Evolutionary conservation across 2,797 vertebrate genomes (phyloP), one percentile per base, ranked within the genome.

Genomic region (Lutjanus argentimaculatus): DNA sequence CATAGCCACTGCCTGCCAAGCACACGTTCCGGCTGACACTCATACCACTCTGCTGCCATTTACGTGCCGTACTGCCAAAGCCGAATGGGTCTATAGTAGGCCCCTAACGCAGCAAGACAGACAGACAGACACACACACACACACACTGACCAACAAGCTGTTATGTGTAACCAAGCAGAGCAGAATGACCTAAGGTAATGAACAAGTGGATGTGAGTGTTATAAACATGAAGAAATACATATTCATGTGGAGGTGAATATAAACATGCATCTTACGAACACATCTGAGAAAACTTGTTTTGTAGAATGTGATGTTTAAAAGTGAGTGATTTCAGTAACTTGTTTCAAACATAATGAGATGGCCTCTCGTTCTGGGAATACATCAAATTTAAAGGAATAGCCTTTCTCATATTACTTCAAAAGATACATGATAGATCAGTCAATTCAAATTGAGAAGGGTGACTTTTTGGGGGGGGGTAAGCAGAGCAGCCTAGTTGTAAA

Each of bases 1-100:
- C 88, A 67, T 85, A 90, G 91, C 89, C 77, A 16, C 77, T 86
- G 89, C 87, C 90, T 93, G 92, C 92, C 93, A 94, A 95, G 91
- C 87, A 73, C 80, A 80, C 72, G 83, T 93, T 94, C 87, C 84
- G 83, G 86, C 86, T 87, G 83, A 94, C 90, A 92, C 86, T 85
- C 86, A 77, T 63, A 83, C 87, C 74, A 87, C 85, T 87, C 81
- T 25, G 73, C 79, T 88, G 88, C 92, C 90, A 91, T 93, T 93
- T 91, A 79, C 21, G 71, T 80, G 79, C 91, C 78, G 78, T 83
- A 78, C 79, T 85, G 86, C 85, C 40, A 78, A 36, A 67, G 75
- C 65, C 67, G 67, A 88, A 90, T 86, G 82, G 82, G 65, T 79
- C 80, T 69, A 83, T 25, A n/a, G 79, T 66, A 81, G 86, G 75